phyloP scores from a whole-genome alignment of 2,797 vertebrate species.

The Anas capensis region DNA sequence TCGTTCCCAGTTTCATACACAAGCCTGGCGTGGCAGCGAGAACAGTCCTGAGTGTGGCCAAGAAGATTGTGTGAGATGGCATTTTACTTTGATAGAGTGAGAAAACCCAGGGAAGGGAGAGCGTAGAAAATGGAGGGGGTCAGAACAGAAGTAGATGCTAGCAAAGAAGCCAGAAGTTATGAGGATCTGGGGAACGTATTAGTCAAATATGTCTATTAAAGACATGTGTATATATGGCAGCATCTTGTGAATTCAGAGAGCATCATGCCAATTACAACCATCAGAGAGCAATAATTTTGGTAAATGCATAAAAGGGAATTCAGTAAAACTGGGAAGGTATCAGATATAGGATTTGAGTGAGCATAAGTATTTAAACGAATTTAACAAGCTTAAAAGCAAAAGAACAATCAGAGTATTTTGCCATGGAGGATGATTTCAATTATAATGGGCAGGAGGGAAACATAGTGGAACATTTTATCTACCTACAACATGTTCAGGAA shows the following conservation, averaged over 20 bases:
- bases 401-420: neutral
- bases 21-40: neutral
- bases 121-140: constrained; percentile 37
- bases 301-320: constrained; percentile 36
- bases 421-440: neutral
- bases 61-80: neutral
- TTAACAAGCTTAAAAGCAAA: constrained; percentile 20
- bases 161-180: constrained; percentile 55
- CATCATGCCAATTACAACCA: constrained; percentile 20
- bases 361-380: neutral
- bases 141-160: constrained; percentile 61
- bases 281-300: constrained; percentile 43
- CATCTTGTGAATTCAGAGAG: constrained; percentile 40
- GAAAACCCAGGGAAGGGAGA: neutral
- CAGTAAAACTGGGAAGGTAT: constrained; percentile 17
- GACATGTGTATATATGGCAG: constrained; percentile 62
- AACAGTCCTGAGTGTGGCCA: neutral
- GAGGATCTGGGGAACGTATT: constrained; percentile 46
- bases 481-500: neutral
- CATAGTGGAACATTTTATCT: neutral
- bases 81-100: neutral
- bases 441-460: neutral
- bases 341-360: constrained; percentile 10
- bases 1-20: neutral
- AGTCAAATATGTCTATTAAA: constrained; percentile 68